A percentile compares a stretch with the other conserved stretches of the same genome.
Conservation (phyloP, 1,140 invertebrate species). For the Polypedilum pembai region DNA sequence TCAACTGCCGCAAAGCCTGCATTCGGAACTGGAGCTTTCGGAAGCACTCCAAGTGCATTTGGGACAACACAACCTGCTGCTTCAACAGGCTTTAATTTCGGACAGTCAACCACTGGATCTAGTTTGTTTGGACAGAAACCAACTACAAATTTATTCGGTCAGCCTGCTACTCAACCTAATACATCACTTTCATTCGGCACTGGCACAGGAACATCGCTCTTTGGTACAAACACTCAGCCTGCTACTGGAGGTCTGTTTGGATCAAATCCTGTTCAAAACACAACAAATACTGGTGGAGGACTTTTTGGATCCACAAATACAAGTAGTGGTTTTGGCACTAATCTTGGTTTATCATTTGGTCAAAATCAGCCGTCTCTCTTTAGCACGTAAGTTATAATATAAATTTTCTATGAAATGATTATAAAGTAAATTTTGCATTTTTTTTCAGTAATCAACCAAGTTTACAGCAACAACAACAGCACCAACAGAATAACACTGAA, state of each 20-base stretch:
- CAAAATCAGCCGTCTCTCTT: neutral
- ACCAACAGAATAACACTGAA: constrained; percentile 43
- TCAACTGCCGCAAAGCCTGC: neutral
- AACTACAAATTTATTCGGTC: constrained; percentile 35
- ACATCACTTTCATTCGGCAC: constrained; percentile 42
- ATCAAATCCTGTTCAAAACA: constrained; percentile 30
- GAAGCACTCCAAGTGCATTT: constrained; percentile 39
- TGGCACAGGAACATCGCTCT: constrained; percentile 38
- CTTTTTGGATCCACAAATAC: constrained; percentile 42
- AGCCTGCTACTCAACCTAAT: constrained; percentile 33
- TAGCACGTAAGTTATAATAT: neutral
- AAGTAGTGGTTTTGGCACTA: constrained; percentile 45
- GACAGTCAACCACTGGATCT: constrained; percentile 37
- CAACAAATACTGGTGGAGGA: constrained; percentile 36
- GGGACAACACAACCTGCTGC: constrained; percentile 47
- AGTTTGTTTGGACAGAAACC: constrained; percentile 30
- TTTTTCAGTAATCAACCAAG: constrained; percentile 33
- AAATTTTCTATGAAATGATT: neutral
- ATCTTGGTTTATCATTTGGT: constrained; percentile 35
- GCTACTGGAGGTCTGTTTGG: constrained; percentile 45
- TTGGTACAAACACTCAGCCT: constrained; percentile 44
- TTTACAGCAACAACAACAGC: constrained; percentile 35
- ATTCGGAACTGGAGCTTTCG: constrained; percentile 34
- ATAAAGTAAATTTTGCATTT: constrained; percentile 29
- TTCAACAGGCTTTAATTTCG: constrained; percentile 43